These are phyloP conservation scores for Conus canariensis DNA, from an alignment of 2,888 invertebrate species.

Conservation along the genomic window DNA sequence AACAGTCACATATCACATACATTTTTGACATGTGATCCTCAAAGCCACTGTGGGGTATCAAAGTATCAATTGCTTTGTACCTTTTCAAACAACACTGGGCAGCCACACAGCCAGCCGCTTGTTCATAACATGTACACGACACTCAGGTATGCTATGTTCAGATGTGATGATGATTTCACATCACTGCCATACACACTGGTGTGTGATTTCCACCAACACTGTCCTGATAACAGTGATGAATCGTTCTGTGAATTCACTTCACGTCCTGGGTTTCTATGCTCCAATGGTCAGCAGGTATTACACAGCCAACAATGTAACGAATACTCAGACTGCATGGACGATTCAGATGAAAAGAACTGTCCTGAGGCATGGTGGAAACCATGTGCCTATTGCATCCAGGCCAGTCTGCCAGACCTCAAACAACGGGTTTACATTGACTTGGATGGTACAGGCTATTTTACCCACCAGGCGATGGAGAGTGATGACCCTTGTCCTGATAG, in stretches of 20 bases:
- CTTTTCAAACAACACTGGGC: neutral
- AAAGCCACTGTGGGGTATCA: neutral
- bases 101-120: neutral
- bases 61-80: neutral
- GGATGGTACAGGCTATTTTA: neutral
- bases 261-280: neutral
- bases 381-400: neutral
- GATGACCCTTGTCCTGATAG: neutral
- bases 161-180: neutral
- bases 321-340: neutral
- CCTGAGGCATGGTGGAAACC: neutral
- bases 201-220: slow-evolving; percentile 17
- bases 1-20: neutral
- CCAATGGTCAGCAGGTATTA: neutral
- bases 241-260: neutral
- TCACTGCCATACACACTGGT: neutral
- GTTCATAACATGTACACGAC: neutral
- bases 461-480: neutral
- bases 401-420: neutral
- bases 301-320: neutral
- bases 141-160: neutral
- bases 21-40: neutral
- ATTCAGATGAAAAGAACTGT: neutral
- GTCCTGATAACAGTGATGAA: slow-evolving; percentile 14
- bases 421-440: neutral